These are phyloP conservation scores for Macrostomum cliftonense DNA, from an alignment of 2,888 invertebrate genomes.

Conservation along the genomic window DNA sequence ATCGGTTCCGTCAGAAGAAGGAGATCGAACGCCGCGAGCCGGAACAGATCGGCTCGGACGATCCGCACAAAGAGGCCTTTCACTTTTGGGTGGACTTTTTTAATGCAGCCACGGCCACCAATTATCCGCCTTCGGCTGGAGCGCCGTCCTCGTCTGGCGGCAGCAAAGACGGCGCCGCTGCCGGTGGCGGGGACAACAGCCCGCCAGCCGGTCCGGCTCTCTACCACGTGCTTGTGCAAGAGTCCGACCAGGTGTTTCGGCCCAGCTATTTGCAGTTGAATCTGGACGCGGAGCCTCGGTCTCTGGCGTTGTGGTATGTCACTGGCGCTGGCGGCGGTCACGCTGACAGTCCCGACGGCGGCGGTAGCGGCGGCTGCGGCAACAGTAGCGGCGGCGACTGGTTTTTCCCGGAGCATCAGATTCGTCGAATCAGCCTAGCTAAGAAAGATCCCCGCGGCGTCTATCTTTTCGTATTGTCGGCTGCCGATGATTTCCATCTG, in stretches of 20 bases:
- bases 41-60: constrained; percentile 5
- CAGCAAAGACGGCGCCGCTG: too few relatives aligned
- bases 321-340: neutral
- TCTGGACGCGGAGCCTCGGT: constrained; percentile 56
- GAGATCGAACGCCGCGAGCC: constrained; percentile 54
- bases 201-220: too few relatives aligned
- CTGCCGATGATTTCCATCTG: constrained; percentile 86
- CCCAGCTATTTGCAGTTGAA: constrained; percentile 89
- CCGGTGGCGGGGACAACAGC: too few relatives aligned
- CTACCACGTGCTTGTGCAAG: constrained; percentile 45
- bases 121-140: too few relatives aligned
- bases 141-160: too few relatives aligned
- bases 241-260: constrained; percentile 75
- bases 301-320: neutral
- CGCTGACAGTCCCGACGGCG: neutral
- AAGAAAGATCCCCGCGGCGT: constrained; percentile 84
- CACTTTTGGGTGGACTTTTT: constrained; percentile 98
- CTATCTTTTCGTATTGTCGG: constrained; percentile 90
- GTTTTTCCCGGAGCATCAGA: too few relatives aligned
- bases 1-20: constrained; percentile 60
- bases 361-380: too few relatives aligned
- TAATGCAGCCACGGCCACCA: constrained; percentile 57
- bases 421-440: constrained; percentile 51
- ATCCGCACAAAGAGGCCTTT: constrained; percentile 47
- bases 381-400: too few relatives aligned